Base-by-base conservation (phyloP, 2,797 vertebrate species). In the Chromis chromis region DNA sequence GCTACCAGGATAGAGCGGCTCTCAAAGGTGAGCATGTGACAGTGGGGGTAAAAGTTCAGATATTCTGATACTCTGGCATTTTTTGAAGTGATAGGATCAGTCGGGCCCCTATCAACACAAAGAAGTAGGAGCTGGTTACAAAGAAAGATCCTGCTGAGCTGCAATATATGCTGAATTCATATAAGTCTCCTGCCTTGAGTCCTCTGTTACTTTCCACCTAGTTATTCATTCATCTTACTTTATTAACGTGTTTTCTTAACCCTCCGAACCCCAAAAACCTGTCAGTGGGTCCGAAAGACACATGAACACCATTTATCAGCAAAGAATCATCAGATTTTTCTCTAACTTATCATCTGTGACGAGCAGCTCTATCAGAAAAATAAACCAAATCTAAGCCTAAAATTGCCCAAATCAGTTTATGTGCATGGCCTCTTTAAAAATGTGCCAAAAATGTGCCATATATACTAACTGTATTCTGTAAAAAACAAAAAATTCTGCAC, bases 1-100 rank as follows among this genome's bases (percentile, higher is more conserved):
- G 75, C 78, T 70, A 78, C 80, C 71, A 69, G 42, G 61, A 85
- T 59, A 31, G 40, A 70, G 71, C 24, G 33, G 77, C 57, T 77
- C 79, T 86, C 50, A 82, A 62, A 78, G 78, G 48, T 46, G 42
- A 87, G 74, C 82, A 76, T 75, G 88, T 83, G 76, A 84, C 64
- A 75, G 63, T 71, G 70, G 44, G 88, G 89, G 86, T 85, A 89
- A 93, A 80, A 90, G 91, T 92, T 93, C 88, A 94, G 91, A 93
- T 93, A 86, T 86, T 86, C 70, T 82, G 93, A 95, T 93, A 94
- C 91, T 89, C 80, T 93, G 87, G 89, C 86, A 91, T 93, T 93
- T 31, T 90, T 89, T 91, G 59, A 67, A 79, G 70, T 65, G 93
- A 95, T 95, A 91, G 60, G 39, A 95, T 95, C 95, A 82, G 81